Percentiles rank a stretch among this genome's conserved stretches.
phyloP scores from a whole-genome alignment of 1,140 invertebrate genomes.

The Phthorimaea operculella region DNA sequence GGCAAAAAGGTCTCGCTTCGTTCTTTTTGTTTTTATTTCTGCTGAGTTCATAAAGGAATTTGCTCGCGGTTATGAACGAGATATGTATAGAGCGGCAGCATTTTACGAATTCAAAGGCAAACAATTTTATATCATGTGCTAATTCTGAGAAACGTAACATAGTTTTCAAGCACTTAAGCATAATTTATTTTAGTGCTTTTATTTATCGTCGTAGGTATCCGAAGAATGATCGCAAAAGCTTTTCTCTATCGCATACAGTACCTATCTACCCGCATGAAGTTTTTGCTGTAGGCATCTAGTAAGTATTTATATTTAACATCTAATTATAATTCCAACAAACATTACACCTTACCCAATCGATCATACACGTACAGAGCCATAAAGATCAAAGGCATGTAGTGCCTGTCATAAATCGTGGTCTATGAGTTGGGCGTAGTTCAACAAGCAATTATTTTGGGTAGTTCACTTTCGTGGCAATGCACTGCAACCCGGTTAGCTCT shows the following conservation, averaged over 20 bases:
- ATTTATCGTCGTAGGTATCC: not conserved
- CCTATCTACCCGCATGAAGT: no score
- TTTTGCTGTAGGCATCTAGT: no score
- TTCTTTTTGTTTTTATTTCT: not conserved
- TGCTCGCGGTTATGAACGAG: not conserved
- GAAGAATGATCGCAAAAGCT: no score
- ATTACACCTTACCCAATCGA: no score
- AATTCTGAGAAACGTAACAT: no score
- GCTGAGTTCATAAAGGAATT: not conserved
- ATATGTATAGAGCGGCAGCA: not conserved
- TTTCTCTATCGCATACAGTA: no score
- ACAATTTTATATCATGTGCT: not conserved
- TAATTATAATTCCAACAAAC: no score
- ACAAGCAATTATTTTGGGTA: slow-evolving; percentile 1
- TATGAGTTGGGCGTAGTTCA: not conserved
- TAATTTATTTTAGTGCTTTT: not conserved
- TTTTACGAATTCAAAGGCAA: not conserved
- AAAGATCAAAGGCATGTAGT: no score
- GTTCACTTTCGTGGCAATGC: slow-evolving; percentile 16
- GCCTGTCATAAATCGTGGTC: not conserved
- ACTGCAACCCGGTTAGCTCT: slow-evolving; percentile 32
- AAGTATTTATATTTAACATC: no score
- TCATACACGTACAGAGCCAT: no score
- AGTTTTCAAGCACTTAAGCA: no score
- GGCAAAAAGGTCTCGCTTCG: not conserved